A percentile compares a stretch with the other conserved stretches of the same genome.
phyloP scores from a whole-genome alignment of 2,888 invertebrate species.

The Tineola bisselliella region DNA sequence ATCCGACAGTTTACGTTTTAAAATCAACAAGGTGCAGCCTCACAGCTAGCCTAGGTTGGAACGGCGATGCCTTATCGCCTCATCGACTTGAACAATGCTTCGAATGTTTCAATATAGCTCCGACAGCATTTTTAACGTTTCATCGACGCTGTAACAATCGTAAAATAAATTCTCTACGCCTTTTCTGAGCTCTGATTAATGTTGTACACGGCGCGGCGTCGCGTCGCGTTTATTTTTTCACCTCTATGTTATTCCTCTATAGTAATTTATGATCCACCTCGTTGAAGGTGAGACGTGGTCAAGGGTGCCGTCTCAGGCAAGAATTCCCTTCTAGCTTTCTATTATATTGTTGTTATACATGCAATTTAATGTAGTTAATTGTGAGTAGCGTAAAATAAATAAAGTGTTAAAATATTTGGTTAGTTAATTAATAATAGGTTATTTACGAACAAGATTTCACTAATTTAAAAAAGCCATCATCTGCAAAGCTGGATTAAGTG shows the following conservation, averaged over 20 bases:
- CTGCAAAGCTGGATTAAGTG: too few species aligned
- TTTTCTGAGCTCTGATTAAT: slow-evolving; percentile 65
- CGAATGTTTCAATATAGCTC: slow-evolving; percentile 64
- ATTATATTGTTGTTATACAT: slow-evolving; percentile 14
- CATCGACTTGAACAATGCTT: slow-evolving; percentile 60
- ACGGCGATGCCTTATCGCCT: slow-evolving; percentile 58
- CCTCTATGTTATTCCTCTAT: slow-evolving; percentile 50
- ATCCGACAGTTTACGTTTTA: slow-evolving; percentile 60
- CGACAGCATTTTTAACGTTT: slow-evolving; percentile 67
- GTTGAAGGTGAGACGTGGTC: slow-evolving; percentile 13
- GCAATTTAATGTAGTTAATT: too few species aligned
- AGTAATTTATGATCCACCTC: slow-evolving; percentile 51
- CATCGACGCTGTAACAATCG: slow-evolving; percentile 65
- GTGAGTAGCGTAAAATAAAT: too few species aligned
- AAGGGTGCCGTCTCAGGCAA: slow-evolving; percentile 1
- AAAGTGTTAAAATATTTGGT: too few species aligned
- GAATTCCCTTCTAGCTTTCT: neutral
- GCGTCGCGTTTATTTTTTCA: slow-evolving; percentile 50
- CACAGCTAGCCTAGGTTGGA: slow-evolving; percentile 25
- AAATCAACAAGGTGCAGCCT: slow-evolving; percentile 57
- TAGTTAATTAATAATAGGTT: too few species aligned
- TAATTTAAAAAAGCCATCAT: too few species aligned
- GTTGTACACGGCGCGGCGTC: slow-evolving; percentile 52
- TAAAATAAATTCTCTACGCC: slow-evolving; percentile 67
- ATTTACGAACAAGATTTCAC: too few species aligned